phyloP scores from a whole-genome alignment of 2,113 vertebrate genomes.

The Pseudonaja textilis region DNA sequence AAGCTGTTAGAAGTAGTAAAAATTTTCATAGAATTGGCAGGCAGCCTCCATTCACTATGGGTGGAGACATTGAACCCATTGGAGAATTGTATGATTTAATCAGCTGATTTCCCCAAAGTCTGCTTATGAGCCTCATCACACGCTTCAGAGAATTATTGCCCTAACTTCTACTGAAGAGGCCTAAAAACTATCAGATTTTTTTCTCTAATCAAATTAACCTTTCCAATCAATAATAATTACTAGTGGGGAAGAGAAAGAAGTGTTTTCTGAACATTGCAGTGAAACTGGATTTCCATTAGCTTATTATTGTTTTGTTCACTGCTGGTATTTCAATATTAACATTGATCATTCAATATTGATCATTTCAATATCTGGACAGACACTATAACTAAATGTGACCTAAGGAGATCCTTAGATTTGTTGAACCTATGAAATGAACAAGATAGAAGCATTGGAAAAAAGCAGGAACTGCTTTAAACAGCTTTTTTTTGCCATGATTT shows the following conservation, averaged over 20 bases:
- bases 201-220: neutral
- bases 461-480: neutral
- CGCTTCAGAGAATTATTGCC: neutral
- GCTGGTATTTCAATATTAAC: neutral
- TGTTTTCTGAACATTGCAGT: neutral
- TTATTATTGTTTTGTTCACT: neutral
- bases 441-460: neutral
- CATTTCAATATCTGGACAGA: neutral
- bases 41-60: neutral
- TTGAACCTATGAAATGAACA: neutral
- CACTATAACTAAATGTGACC: neutral
- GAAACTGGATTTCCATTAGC: neutral
- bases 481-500: neutral
- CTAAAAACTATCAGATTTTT: neutral
- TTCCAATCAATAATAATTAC: neutral
- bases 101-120: neutral
- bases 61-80: neutral
- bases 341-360: neutral
- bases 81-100: conserved; percentile 1
- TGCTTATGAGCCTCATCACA: neutral
- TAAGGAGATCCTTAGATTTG: neutral
- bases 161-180: neutral
- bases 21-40: neutral
- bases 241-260: neutral
- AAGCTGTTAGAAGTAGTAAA: neutral